phyloP scores from a whole-genome alignment of 2,113 vertebrate genomes.

The Shinisaurus crocodilurus region DNA sequence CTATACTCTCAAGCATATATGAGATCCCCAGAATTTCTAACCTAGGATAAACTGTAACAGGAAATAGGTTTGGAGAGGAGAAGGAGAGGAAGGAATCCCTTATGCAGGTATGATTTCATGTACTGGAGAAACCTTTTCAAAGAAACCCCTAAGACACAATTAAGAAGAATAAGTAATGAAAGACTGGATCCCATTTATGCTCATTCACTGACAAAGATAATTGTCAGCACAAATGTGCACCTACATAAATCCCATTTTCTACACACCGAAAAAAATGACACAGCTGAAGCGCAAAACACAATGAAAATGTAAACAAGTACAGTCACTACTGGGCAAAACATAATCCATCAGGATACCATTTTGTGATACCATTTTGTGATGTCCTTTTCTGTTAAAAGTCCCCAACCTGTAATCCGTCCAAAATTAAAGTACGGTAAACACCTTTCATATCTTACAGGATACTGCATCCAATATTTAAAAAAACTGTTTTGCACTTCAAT shows the following conservation, averaged over 20 bases:
- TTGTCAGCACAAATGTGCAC: fast-evolving
- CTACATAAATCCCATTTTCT: slow-evolving; percentile 30
- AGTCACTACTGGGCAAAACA: slow-evolving; percentile 46
- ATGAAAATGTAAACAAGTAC: slow-evolving; percentile 52
- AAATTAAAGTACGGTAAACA: slow-evolving; percentile 65
- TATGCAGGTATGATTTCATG: neutral
- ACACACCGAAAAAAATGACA: slow-evolving; percentile 47
- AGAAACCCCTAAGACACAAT: slow-evolving; percentile 1
- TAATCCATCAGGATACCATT: slow-evolving; percentile 47
- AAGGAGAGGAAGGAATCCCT: neutral
- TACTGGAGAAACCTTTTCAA: neutral
- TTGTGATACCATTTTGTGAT: slow-evolving; percentile 38
- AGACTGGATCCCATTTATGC: neutral
- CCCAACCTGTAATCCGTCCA: slow-evolving; percentile 32
- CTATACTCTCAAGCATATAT: neutral
- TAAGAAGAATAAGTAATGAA: slow-evolving; percentile 19
- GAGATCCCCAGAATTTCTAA: neutral
- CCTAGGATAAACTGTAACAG: neutral
- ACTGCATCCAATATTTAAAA: slow-evolving; percentile 41
- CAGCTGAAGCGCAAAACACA: slow-evolving; percentile 50
- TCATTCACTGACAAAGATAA: neutral
- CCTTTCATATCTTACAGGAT: slow-evolving; percentile 44
- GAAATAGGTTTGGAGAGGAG: neutral
- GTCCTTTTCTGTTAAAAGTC: slow-evolving; percentile 52
- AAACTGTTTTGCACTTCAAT: neutral